These are phyloP conservation scores for Chelonus insularis DNA, from an alignment of 1,140 invertebrate genomes.

Conservation along the genomic window DNA sequence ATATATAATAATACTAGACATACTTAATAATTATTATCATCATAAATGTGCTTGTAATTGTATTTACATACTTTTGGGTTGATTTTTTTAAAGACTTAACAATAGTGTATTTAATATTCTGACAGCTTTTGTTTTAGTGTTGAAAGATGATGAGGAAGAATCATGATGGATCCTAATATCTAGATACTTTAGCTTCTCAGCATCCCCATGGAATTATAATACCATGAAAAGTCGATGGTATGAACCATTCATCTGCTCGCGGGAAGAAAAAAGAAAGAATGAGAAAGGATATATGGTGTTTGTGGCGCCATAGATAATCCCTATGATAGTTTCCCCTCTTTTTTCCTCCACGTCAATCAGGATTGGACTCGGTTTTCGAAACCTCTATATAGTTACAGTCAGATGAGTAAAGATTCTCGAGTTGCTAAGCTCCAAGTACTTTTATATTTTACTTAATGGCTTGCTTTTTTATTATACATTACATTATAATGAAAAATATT, in stretches of 20 bases:
- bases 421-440: not conserved
- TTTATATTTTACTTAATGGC: not conserved
- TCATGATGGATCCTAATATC: slow-evolving; percentile 14
- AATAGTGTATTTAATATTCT: too few species aligned
- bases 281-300: slow-evolving; percentile 40
- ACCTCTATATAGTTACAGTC: slow-evolving; percentile 46
- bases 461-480: not conserved
- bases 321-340: slow-evolving; percentile 44
- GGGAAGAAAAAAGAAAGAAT: slow-evolving; percentile 21
- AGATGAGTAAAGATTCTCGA: slow-evolving; percentile 44
- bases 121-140: slow-evolving; percentile 17
- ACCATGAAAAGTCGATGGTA: not conserved
- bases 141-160: slow-evolving; percentile 21
- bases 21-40: too few species aligned
- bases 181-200: not conserved
- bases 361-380: slow-evolving; percentile 54
- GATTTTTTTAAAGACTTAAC: too few species aligned
- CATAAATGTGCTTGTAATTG: too few species aligned
- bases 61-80: too few species aligned
- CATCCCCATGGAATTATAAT: slow-evolving; percentile 25
- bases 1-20: too few species aligned
- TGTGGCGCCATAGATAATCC: slow-evolving; percentile 57
- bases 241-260: not conserved
- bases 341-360: slow-evolving; percentile 53
- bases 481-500: too few species aligned